Base-by-base conservation (phyloP, 2,113 vertebrate genomes). In the Melanostigma gelatinosum region DNA sequence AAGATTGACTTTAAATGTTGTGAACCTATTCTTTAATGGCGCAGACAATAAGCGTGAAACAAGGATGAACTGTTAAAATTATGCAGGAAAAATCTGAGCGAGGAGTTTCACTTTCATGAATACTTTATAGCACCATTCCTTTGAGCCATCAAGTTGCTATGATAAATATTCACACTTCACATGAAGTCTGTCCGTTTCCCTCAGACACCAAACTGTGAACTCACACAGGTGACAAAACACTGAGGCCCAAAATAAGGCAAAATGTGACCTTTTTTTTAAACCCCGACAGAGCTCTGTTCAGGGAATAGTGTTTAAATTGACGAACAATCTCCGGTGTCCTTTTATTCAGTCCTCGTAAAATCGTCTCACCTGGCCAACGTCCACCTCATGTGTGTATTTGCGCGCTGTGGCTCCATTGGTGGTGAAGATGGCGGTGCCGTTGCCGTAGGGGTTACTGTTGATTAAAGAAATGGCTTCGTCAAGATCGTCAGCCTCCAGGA, bases 341-440 rank as follows among this genome's bases (percentile, higher is more conserved):
- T 38, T 16, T 55, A 55, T 18, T 36, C 8, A 55, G n/a, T 13
- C 2, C 36, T 24, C 13, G 15, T 10, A 54, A 42, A 52, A 24
- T n/a, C 0, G 4, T 10, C 61, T 78, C 80, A 99, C 98, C 97
- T 99, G 98, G 10, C 98, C 98, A 0, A 99, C 97, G 6, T 99
- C 97, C 82, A 98, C 97, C 72, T 96, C 93, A 42, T 99, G 96
- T 3, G 97, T 97, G 79, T 97, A 99, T 89, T 99, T 99, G 80
- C 98, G 96, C 44, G 98, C 98, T 6, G 96, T 97, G 88, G 98
- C 98, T 79, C 98, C 98, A 24, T 98, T 99, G 63, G 95, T 97
- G 72, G 97, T 99, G 82, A 99, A 99, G 92, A 99, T 99, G 80
- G 97, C 98, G 0, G 98, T 99, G 85, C 98, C 98, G 66, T 99